Evolutionary conservation across 2,113 vertebrate genomes (phyloP).

Genomic region (Callionymus lyra): DNA sequence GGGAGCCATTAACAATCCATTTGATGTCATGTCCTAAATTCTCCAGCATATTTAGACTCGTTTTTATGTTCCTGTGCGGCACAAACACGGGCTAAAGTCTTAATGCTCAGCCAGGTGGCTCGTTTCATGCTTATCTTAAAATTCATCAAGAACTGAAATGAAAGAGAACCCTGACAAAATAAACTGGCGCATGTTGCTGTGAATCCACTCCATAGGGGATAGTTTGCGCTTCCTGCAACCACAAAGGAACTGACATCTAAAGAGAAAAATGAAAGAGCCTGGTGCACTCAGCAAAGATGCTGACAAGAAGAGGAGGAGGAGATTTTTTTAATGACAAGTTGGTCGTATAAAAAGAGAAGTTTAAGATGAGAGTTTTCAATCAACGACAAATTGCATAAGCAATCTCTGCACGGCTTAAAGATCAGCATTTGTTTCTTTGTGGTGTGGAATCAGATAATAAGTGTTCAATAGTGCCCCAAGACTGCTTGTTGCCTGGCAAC

Average conservation of each 20-base stretch:
- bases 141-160: slow-evolving; percentile 43
- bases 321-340: slow-evolving; percentile 15
- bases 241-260: slow-evolving; percentile 59
- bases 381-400: not conserved
- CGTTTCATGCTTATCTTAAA: slow-evolving; percentile 35
- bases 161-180: slow-evolving; percentile 55
- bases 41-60: not conserved
- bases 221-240: slow-evolving; percentile 40
- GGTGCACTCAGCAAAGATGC: slow-evolving; percentile 37
- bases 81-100: slow-evolving; percentile 17
- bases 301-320: slow-evolving; percentile 28
- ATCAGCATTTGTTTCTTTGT: too few relatives aligned
- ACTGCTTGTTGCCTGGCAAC: slow-evolving; percentile 8
- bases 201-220: slow-evolving; percentile 52
- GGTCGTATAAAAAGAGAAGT: not conserved
- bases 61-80: slow-evolving; percentile 2
- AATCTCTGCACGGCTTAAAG: too few relatives aligned
- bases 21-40: slow-evolving; percentile 2
- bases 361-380: not conserved
- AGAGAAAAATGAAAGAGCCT: slow-evolving; percentile 32
- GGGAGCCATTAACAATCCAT: slow-evolving; percentile 6
- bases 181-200: slow-evolving; percentile 56
- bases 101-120: slow-evolving; percentile 20
- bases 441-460: too few relatives aligned
- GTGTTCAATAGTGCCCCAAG: slow-evolving; percentile 1